Conservation (phyloP, 2,797 vertebrate genomes). For the Acropternis orthonyx region DNA sequence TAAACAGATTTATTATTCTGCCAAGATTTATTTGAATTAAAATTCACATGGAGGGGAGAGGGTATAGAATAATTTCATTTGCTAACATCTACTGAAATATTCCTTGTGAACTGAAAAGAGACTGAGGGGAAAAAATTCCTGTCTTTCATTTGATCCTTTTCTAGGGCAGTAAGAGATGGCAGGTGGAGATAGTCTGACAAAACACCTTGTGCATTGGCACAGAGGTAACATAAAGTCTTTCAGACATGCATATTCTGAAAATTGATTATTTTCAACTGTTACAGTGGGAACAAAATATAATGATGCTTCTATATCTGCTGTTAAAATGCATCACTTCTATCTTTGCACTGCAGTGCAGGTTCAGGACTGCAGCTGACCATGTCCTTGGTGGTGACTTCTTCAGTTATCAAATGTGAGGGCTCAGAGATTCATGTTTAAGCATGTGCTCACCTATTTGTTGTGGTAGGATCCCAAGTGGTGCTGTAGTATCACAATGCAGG, state of each 20-base stretch:
- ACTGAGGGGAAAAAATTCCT: background rate
- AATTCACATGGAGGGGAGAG: background rate
- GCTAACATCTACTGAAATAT: background rate
- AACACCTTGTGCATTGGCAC: background rate
- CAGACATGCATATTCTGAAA: background rate
- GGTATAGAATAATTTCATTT: background rate
- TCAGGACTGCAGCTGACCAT: background rate
- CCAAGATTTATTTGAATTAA: background rate
- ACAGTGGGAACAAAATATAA: background rate
- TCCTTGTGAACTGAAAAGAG: background rate
- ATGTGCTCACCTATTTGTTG: fast-evolving
- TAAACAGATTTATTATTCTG: background rate
- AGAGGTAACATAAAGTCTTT: background rate
- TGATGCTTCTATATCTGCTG: background rate
- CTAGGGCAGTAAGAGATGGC: background rate
- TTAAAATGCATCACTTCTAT: background rate
- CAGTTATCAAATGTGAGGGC: fast-evolving
- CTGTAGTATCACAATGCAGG: background rate
- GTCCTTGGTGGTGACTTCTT: background rate
- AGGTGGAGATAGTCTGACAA: background rate
- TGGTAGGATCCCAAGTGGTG: background rate
- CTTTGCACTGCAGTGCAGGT: background rate
- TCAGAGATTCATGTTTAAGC: background rate
- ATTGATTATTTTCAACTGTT: background rate
- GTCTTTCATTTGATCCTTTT: background rate